These are phyloP conservation scores for Drosophila anceps DNA, from an alignment of 2,888 invertebrate species.

Conservation along the genomic window DNA sequence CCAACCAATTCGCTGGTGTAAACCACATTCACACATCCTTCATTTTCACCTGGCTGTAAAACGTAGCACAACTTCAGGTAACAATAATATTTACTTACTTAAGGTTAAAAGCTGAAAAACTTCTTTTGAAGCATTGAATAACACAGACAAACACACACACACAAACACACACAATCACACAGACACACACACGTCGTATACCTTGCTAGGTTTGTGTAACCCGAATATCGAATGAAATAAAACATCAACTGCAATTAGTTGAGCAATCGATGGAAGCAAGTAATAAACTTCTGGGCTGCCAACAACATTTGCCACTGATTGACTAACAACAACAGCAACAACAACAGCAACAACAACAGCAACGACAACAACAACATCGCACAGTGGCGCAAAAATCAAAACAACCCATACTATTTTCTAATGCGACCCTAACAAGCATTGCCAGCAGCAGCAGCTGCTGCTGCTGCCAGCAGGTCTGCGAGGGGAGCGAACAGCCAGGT, in stretches of 20 bases:
- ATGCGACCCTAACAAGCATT: constrained; percentile 35
- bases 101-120: constrained; percentile 35
- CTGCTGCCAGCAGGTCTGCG: no score
- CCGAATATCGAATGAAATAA: constrained; percentile 46
- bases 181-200: background rate
- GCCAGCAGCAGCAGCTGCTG: background rate
- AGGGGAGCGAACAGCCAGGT: constrained; percentile 26
- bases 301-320: constrained; percentile 63
- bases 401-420: constrained; percentile 39
- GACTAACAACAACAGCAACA: constrained; percentile 42
- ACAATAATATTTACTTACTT: constrained; percentile 31
- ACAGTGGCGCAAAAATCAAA: constrained; percentile 42
- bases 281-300: constrained; percentile 66
- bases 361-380: constrained; percentile 26
- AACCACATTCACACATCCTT: constrained; percentile 24
- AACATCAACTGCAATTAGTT: constrained; percentile 74
- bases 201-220: background rate
- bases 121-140: constrained; percentile 19
- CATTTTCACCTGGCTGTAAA: constrained; percentile 13
- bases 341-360: constrained; percentile 39
- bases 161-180: constrained; percentile 3
- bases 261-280: constrained; percentile 56
- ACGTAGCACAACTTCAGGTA: constrained; percentile 2
- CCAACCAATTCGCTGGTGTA: constrained; percentile 2
- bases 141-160: background rate